Conservation (phyloP, 2,888 invertebrate species). For the Amphipoea oculea region DNA sequence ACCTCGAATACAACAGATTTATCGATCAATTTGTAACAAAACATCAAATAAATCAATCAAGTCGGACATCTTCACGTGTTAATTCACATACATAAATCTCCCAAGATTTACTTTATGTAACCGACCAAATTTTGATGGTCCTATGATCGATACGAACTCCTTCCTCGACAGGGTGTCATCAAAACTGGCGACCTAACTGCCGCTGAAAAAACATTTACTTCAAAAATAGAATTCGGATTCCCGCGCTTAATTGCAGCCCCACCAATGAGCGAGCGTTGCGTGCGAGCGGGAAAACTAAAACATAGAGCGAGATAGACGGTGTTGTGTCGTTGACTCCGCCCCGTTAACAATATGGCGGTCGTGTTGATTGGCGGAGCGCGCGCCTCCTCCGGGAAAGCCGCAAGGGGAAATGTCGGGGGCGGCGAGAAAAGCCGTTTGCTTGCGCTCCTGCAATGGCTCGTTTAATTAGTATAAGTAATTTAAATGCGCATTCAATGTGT, state of each 20-base stretch:
- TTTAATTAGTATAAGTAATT: constrained; percentile 64
- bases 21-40: constrained; percentile 81
- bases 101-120: constrained; percentile 84
- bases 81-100: constrained; percentile 85
- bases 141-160: constrained; percentile 61
- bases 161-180: constrained; percentile 80
- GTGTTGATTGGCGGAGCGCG: constrained; percentile 91
- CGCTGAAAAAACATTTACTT: constrained; percentile 89
- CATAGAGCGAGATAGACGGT: constrained; percentile 77
- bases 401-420: constrained; percentile 77
- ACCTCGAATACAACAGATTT: constrained; percentile 77
- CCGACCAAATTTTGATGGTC: constrained; percentile 75
- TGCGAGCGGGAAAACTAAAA: constrained; percentile 79
- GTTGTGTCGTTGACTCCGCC: constrained; percentile 88
- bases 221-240: constrained; percentile 90
- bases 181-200: constrained; percentile 76
- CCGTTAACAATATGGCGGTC: constrained; percentile 92
- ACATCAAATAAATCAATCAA: constrained; percentile 87
- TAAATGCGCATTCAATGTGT: constrained; percentile 58
- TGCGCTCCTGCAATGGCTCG: constrained; percentile 46
- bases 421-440: constrained; percentile 70
- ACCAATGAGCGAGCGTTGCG: constrained; percentile 85
- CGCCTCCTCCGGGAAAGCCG: constrained; percentile 85
- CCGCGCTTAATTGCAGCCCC: constrained; percentile 89
- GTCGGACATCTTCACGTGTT: constrained; percentile 82